Base-by-base conservation (phyloP, 2,888 invertebrate genomes). In the Cantharis nigra region DNA sequence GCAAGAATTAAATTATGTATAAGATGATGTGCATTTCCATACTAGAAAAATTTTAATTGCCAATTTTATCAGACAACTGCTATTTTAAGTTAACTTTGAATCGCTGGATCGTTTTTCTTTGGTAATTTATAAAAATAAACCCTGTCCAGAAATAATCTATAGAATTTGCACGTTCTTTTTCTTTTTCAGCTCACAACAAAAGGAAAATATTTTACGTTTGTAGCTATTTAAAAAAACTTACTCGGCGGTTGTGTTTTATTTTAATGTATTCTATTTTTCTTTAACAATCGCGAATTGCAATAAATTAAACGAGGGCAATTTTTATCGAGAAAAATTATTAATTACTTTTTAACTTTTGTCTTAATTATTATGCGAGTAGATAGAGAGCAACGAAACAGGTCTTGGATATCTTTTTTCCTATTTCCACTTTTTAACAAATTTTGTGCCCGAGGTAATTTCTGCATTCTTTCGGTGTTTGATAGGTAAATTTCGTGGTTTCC, bases 31-130 rank as follows among this genome's bases (percentile, higher is more conserved):
- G n/a, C 65, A 18, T 62, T 69, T 72, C 73, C 67, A 72, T 75
- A 75, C 72, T 49, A 49, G 70, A 75, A 79, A 79, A 79, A 75
- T 79, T 77, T 75, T 78, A 78, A 78, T 78, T 78, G 71, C 76
- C 73, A 75, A 69, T 71, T 72, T 78, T 75, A 77, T 71, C 70
- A 74, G 71, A 74, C 74, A 74, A 77, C 49, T 67, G 69, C 69
- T 74, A 71, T 78, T 74, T 77, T 71, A 71, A 69, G 74, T 62
- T 74, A 74, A 69, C n/a, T 70, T 63, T 70, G 69, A 74, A 77
- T 65, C 69, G 71, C 75, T n/a, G 28, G 33, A 23, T 70, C 64
- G 72, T 69, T 72, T 14, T 63, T 69, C 75, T 49, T 49, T 49
- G 72, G 64, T 74, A 72, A 72, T 78, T 76, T 78, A 73, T 76